Base-by-base conservation (phyloP, 2,113 vertebrate species). In the Bufo gargarizans region DNA sequence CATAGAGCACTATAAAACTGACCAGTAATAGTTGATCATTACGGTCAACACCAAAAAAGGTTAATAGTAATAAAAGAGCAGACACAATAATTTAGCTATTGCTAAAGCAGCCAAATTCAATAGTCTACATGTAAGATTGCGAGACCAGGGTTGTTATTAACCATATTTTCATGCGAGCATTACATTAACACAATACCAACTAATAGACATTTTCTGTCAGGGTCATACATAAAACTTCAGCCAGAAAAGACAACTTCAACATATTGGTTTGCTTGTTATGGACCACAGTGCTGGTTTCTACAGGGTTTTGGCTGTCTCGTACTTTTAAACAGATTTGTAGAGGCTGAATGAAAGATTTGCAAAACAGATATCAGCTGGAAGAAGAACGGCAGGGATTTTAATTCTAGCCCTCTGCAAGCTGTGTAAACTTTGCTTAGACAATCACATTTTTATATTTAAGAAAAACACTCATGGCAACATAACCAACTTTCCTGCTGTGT, bases 361-460 rank as follows among this genome's bases (percentile, higher is more conserved):
- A 50, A 86, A 86, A 86, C 58, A 86, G 72, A 86, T 88, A 88
- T 88, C 80, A 83, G 47, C 82, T 67, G 81, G 81, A 49, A 77
- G 87, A 83, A 82, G 53, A 88, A 84, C 87, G 83, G 58, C 87
- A 84, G 87, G 80, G 71, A 88, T 88, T 84, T 88, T 84, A 77
- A 82, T 56, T 83, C 80, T 56, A 74, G 43, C 84, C 74, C 58
- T 67, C 87, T 77, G 49, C 87, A 88, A 88, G 87, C 87, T 88
- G 87, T 88, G 81, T 88, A 88, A 88, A 88, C 87, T 88, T 88
- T 88, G 87, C 87, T 84, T 88, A 88, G 87, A 88, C 47, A 84
- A 88, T 88, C 87, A 88, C 58, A 88, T 88, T 88, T 87, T 88
- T 84, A 88, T 84, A 83, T 88, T 83, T 83, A 83, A 83, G 80